These are phyloP conservation scores for Tinamus guttatus DNA, from an alignment of 2,113 vertebrate genomes.

Conservation along the genomic window DNA sequence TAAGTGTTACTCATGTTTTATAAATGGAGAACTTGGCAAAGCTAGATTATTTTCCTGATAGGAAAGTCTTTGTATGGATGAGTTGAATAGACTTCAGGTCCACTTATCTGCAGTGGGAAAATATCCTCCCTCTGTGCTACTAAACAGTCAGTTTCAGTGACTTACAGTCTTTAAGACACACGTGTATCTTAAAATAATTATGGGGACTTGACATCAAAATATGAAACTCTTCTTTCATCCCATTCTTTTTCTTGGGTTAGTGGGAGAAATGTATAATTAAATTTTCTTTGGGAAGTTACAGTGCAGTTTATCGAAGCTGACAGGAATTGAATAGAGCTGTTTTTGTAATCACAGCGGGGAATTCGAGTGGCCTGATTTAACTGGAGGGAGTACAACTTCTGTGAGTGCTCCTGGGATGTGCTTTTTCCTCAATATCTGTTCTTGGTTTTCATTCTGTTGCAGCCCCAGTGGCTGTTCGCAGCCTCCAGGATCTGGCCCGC, in stretches of 20 bases:
- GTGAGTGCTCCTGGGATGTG: neutral
- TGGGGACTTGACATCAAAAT: neutral
- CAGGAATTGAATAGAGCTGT: conserved; percentile 43
- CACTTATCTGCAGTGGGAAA: neutral
- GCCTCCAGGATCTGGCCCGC: conserved; percentile 92
- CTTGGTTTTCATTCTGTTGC: neutral
- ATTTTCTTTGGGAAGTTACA: neutral
- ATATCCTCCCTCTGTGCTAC: neutral
- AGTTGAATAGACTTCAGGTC: neutral
- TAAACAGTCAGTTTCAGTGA: neutral
- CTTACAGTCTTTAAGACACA: neutral
- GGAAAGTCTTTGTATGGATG: neutral
- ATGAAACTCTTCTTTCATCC: neutral
- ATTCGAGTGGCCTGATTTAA: neutral
- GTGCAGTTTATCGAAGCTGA: neutral
- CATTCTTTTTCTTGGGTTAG: conserved; percentile 4
- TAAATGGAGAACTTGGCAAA: conserved; percentile 11
- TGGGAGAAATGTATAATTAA: conserved; percentile 20
- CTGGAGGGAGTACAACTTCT: neutral
- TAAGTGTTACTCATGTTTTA: neutral
- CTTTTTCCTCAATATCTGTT: neutral
- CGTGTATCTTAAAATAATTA: neutral
- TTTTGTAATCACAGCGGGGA: neutral
- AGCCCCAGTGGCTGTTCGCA: conserved; percentile 90
- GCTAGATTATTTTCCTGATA: neutral